phyloP scores from a whole-genome alignment of 2,797 vertebrate genomes.

The Hoplostethus mediterraneus region DNA sequence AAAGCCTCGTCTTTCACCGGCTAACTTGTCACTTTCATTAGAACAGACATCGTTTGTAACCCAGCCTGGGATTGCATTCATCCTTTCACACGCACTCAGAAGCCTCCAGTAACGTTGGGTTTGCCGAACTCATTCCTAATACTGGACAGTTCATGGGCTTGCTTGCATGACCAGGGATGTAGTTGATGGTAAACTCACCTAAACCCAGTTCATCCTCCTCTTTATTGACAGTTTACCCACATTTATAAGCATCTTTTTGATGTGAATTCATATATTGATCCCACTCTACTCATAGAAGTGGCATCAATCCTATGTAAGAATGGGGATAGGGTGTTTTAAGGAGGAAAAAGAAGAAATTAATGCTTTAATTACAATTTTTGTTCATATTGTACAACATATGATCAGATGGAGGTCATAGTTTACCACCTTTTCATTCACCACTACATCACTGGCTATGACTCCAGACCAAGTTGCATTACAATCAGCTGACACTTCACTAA shows the following conservation, averaged over 20 bases:
- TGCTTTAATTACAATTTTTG: not conserved
- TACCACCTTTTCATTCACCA: not conserved
- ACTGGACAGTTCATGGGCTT: not conserved
- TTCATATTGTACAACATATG: not conserved
- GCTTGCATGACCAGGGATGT: conserved; percentile 17
- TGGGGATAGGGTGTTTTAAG: too few species aligned
- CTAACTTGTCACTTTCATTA: conserved; percentile 42
- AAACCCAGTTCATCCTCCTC: not conserved
- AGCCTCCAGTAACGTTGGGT: not conserved
- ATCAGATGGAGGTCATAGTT: too few species aligned
- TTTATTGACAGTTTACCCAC: too few species aligned
- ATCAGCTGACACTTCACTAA: not conserved
- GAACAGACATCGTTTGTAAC: conserved; percentile 14
- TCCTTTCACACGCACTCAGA: conserved; percentile 21
- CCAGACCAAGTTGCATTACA: conserved; percentile 15
- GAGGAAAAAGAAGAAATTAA: too few species aligned
- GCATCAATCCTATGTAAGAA: too few species aligned
- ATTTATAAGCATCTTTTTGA: too few species aligned
- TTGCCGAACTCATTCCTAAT: conserved; percentile 16
- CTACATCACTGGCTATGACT: conserved; percentile 34
- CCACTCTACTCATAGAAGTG: too few species aligned
- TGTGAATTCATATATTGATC: too few species aligned
- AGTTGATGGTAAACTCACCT: conserved; percentile 18
- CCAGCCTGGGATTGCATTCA: conserved; percentile 12
- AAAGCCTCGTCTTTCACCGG: conserved; percentile 28